Percentiles rank a stretch among this genome's conserved stretches.
phyloP scores from a whole-genome alignment of 2,113 vertebrate species.

The Pterocles burchelli region DNA sequence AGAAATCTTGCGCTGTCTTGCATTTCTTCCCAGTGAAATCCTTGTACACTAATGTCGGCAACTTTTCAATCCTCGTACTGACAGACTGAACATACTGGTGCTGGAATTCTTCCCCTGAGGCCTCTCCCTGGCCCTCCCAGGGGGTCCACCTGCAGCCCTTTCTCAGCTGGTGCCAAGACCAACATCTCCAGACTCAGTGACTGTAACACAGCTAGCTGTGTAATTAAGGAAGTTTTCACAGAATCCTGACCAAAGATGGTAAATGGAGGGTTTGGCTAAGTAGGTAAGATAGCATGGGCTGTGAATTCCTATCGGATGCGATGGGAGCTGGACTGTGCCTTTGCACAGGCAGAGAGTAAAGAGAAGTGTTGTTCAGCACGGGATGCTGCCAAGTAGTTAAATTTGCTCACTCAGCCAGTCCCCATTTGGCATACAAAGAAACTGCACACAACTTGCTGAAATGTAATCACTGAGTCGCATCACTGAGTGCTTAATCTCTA shows the following conservation, averaged over 20 bases:
- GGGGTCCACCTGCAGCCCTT: neutral
- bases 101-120: neutral
- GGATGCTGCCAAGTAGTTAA: conserved; percentile 34
- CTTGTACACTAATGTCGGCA: neutral
- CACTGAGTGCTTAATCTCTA: conserved; percentile 59
- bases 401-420: conserved; percentile 62
- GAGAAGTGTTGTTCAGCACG: conserved; percentile 14
- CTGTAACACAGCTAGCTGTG: neutral
- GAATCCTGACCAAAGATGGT: neutral
- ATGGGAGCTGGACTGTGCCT: neutral
- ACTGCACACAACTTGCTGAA: conserved; percentile 63
- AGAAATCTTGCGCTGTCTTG: neutral
- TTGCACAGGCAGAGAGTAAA: neutral
- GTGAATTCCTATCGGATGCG: fast-evolving
- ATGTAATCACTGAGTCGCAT: conserved; percentile 72
- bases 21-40: neutral
- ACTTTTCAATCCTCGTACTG: neutral
- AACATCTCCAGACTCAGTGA: neutral
- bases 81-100: neutral
- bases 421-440: conserved; percentile 50
- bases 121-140: neutral
- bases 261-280: neutral
- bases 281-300: neutral
- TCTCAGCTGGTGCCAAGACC: neutral
- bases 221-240: neutral